These are phyloP conservation scores for Odontomachus brunneus DNA, from an alignment of 1,140 invertebrate species.

Conservation along the genomic window DNA sequence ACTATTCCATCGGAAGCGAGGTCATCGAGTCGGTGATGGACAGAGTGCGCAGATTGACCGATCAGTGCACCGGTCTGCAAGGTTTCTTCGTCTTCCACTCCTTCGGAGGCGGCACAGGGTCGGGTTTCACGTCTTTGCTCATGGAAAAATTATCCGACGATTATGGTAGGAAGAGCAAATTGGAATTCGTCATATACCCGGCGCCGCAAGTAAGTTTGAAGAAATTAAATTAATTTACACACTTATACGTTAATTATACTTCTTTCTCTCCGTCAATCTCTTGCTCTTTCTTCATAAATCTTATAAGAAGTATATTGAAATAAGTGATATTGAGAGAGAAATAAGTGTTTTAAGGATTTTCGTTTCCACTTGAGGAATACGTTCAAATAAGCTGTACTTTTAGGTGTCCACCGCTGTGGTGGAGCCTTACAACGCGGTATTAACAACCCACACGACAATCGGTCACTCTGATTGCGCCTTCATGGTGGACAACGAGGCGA, in stretches of 20 bases:
- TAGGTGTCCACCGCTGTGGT: constrained; percentile 71
- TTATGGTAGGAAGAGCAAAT: constrained; percentile 71
- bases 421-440: constrained; percentile 68
- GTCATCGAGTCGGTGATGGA: constrained; percentile 70
- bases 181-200: constrained; percentile 71
- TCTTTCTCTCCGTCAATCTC: neutral
- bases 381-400: neutral
- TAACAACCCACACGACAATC: constrained; percentile 71
- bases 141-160: constrained; percentile 70
- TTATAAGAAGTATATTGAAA: neutral
- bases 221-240: neutral
- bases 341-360: neutral
- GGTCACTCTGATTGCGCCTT: constrained; percentile 71
- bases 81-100: constrained; percentile 72
- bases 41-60: constrained; percentile 63
- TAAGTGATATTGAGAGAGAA: neutral
- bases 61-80: constrained; percentile 70
- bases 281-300: neutral
- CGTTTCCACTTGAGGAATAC: neutral
- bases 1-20: constrained; percentile 71
- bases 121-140: constrained; percentile 69
- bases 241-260: neutral
- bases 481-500: constrained; percentile 72
- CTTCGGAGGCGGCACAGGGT: constrained; percentile 70
- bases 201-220: constrained; percentile 64